Evolutionary conservation across 2,888 invertebrate species (phyloP).

Genomic region (Tuberolachnus salignus): DNA sequence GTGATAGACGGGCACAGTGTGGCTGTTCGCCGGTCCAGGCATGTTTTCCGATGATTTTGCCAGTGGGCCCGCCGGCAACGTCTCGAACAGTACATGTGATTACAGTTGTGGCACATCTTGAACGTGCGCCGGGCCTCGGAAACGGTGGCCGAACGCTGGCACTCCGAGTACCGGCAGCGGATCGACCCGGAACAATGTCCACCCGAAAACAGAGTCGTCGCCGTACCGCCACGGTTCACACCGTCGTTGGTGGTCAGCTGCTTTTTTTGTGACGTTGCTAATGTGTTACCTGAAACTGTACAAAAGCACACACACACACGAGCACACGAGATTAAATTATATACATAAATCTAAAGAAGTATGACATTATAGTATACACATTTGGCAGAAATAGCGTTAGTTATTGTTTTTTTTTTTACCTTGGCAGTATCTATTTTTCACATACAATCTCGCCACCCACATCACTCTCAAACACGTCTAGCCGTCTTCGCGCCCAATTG

Average conservation of each 20-base stretch:
- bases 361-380: too few relatives aligned
- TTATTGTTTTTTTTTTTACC: too few relatives aligned
- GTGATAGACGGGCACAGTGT: slow-evolving; percentile 80
- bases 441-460: too few relatives aligned
- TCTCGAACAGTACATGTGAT: slow-evolving; percentile 90
- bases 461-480: too few relatives aligned
- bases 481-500: too few relatives aligned
- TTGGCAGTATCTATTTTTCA: too few relatives aligned
- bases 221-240: not conserved
- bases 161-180: slow-evolving; percentile 81
- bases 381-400: too few relatives aligned
- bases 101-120: slow-evolving; percentile 94
- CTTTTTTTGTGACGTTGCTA: slow-evolving; percentile 61
- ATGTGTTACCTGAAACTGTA: slow-evolving; percentile 44
- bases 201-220: not conserved
- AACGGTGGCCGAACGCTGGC: slow-evolving; percentile 74
- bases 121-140: slow-evolving; percentile 81
- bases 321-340: too few relatives aligned
- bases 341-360: too few relatives aligned
- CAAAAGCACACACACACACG: not conserved
- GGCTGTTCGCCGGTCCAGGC: slow-evolving; percentile 88
- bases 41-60: slow-evolving; percentile 90
- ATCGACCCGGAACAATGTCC: slow-evolving; percentile 63
- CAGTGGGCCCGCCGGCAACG: slow-evolving; percentile 90
- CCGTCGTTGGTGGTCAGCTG: slow-evolving; percentile 59